Evolutionary conservation across 2,113 vertebrate species (phyloP).

Genomic region (Blennius ocellaris): DNA sequence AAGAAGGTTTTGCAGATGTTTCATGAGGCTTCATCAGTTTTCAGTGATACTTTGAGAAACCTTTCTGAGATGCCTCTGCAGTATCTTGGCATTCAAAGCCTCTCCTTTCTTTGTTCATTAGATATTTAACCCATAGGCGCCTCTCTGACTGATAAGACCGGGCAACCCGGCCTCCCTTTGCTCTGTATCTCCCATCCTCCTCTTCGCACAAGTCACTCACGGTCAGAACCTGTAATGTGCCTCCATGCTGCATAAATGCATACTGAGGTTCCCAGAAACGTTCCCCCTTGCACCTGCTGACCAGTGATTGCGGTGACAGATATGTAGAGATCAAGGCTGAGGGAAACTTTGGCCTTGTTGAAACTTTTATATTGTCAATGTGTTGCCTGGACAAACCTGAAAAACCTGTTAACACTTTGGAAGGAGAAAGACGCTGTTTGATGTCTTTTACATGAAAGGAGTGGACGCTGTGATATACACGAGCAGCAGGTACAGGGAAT

Average conservation of each 20-base stretch:
- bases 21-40: not conserved
- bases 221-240: constrained; percentile 61
- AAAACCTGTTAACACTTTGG: constrained; percentile 20
- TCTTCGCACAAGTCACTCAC: constrained; percentile 36
- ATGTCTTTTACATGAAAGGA: constrained; percentile 52
- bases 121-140: constrained; percentile 41
- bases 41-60: not conserved
- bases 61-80: not conserved
- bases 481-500: constrained; percentile 13
- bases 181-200: constrained; percentile 46
- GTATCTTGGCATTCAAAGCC: constrained; percentile 1
- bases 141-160: constrained; percentile 48
- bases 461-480: constrained; percentile 10
- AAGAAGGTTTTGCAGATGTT: not conserved
- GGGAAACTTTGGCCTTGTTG: constrained; percentile 64
- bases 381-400: constrained; percentile 30
- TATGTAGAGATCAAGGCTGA: constrained; percentile 60
- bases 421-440: constrained; percentile 41
- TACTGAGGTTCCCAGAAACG: constrained; percentile 52
- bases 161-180: constrained; percentile 41
- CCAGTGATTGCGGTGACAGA: constrained; percentile 59
- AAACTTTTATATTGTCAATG: constrained; percentile 63
- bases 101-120: constrained; percentile 24
- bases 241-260: constrained; percentile 72
- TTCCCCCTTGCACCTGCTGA: constrained; percentile 40